Base-by-base conservation (phyloP, 2,113 vertebrate genomes). In the Calidris pygmaea region DNA sequence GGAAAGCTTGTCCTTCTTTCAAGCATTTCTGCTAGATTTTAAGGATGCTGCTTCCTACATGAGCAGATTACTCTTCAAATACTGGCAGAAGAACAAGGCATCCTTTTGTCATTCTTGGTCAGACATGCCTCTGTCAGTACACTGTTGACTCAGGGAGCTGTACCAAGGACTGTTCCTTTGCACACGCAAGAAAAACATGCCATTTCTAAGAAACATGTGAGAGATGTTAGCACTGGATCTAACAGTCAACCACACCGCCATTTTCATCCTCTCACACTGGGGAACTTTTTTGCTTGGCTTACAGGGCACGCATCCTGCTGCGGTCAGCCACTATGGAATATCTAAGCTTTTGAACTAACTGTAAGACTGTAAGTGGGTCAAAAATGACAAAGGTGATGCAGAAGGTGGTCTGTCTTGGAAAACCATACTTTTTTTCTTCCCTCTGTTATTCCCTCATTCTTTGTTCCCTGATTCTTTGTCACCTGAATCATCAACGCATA, bases 131-230 rank as follows among this genome's bases (percentile, higher is more conserved):
- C 10, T 53, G 2, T 43, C 15, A 39, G 11, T 10, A 53, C 15
- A 10, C 9, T n/a, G 6, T 39, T 73, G 21, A 30, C 10, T n/a
- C 32, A 53, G 13, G 21, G 14, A 78, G 13, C 17, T 81, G 14
- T 56, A n/a, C 15, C 43, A 63, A 70, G 12, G 52, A 34, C 18
- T 41, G 11, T 20, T 66, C 11, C 8, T 85, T 56, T 66, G 7
- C 17, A 35, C 8, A 5, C 1, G 2, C 4, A 9, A 67, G 66
- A 37, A 80, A 65, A 32, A 1, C 7, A 60, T 4, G 2, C 1
- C 1, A 18, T 59, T 65, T 55, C 22, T 62, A 29, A 52, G 53
- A 79, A 66, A 63, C 5, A 8, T 0, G 0, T 30, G 16, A 75
- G 34, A 4, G 13, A 50, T 2, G 1, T 17, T 41, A 59, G 4